A percentile compares a stretch with the other conserved stretches of the same genome.
phyloP scores from a whole-genome alignment of 2,888 invertebrate genomes.

The Beris chalybata region DNA sequence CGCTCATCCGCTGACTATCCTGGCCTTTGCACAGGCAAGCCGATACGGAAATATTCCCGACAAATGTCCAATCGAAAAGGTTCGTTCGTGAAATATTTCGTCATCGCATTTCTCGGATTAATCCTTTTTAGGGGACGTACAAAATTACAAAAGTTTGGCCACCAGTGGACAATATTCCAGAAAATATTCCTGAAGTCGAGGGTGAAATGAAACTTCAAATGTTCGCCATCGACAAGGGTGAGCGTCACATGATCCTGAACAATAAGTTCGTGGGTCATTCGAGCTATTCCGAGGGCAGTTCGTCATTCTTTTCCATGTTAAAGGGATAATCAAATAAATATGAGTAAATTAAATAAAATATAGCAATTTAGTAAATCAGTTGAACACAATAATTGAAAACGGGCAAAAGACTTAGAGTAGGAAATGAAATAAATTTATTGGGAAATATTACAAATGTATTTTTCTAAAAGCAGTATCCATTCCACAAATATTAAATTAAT shows the following conservation, averaged over 20 bases:
- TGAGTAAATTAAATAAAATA: no score
- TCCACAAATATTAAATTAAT: no score
- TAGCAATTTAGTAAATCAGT: no score
- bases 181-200: conserved; percentile 48
- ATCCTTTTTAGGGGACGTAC: conserved; percentile 47
- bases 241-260: conserved; percentile 45
- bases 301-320: neutral
- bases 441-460: no score
- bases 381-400: no score
- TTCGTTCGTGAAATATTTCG: conserved; percentile 34
- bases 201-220: conserved; percentile 45
- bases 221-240: conserved; percentile 45
- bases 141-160: conserved; percentile 50
- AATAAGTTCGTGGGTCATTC: conserved; percentile 19
- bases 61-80: conserved; percentile 49
- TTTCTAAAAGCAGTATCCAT: no score
- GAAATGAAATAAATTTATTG: no score
- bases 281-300: conserved; percentile 2
- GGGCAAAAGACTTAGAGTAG: no score
- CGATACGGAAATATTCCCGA: conserved; percentile 48
- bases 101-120: neutral
- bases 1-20: conserved; percentile 48
- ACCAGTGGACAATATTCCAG: conserved; percentile 50
- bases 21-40: conserved; percentile 45
- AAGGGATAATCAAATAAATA: neutral